Evolutionary conservation across 2,888 invertebrate species (phyloP), one percentile per base, ranked within the genome.

Genomic region (Pogonocherus hispidulus): DNA sequence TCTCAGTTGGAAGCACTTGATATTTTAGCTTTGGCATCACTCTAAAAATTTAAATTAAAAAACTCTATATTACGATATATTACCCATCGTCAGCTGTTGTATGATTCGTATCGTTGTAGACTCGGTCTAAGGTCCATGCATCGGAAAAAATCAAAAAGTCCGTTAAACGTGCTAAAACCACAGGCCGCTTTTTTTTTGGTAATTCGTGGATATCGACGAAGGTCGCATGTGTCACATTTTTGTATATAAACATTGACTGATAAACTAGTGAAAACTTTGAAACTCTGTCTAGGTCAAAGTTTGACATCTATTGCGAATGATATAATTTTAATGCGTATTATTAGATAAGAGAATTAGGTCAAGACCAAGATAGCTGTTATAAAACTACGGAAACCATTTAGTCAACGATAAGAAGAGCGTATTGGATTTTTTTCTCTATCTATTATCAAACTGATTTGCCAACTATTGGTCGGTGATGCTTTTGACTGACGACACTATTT

Each of bases 271-370:
- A 46, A 27, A 67, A 56, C 62, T 62, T 67, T 55, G 37, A 60
- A 68, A 59, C 60, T 60, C 16, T 47, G 65, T 49, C 57, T 65
- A 44, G 69, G 69, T 69, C 69, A 69, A 69, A 66, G 66, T 65
- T 69, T 59, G 37, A 51, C 44, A 57, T 57, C 44, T 57, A 44
- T 47, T 47, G 47, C 47, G 47, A 47, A 47, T 18, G 47, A 47
- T 59, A 32, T 47, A 59, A 47, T 27, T 47, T 59, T 22, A 59
- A 47, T 47, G 59, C 59, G 46, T 59, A 47, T 47, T 55, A 55
- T 27, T 22, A 32, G 52, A 52, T 52, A 52, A 52, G 18, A 16
- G 32, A 57, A 46, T 22, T 57, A 44, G 57, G 57, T 57, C 57
- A 57, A 18, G 41, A 41, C 44, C 44, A 23, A 46, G 57, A 23